These are phyloP conservation scores for Papilio gigon DNA, from an alignment of 2,888 invertebrate species.

Conservation along the genomic window DNA sequence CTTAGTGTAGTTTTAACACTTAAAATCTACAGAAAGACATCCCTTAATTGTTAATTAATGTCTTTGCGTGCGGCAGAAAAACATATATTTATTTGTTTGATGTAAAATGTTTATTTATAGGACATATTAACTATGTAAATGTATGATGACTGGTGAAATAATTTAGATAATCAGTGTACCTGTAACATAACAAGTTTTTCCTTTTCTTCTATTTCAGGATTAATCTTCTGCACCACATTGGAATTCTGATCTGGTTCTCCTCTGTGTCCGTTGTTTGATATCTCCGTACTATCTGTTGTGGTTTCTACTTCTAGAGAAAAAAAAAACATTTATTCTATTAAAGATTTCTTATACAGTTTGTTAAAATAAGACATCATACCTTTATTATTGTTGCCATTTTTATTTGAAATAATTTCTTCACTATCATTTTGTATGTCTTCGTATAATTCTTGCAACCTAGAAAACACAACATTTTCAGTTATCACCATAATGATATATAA, in stretches of 20 bases:
- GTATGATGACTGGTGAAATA: too few relatives aligned
- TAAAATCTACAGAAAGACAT: too few relatives aligned
- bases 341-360: not conserved
- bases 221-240: slow-evolving; percentile 73
- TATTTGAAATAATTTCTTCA: slow-evolving; percentile 70
- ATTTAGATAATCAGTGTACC: too few relatives aligned
- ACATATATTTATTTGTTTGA: too few relatives aligned
- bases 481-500: too few relatives aligned
- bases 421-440: slow-evolving; percentile 68
- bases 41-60: too few relatives aligned
- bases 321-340: slow-evolving; percentile 10
- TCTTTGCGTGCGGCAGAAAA: too few relatives aligned
- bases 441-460: slow-evolving; percentile 71
- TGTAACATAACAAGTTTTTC: slow-evolving; percentile 66
- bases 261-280: slow-evolving; percentile 63
- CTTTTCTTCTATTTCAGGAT: slow-evolving; percentile 66
- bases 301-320: slow-evolving; percentile 52
- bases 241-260: slow-evolving; percentile 73
- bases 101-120: too few relatives aligned
- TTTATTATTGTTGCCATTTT: slow-evolving; percentile 58
- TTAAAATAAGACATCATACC: slow-evolving; percentile 49
- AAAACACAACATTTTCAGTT: too few relatives aligned
- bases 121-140: not conserved
- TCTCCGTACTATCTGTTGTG: slow-evolving; percentile 53
- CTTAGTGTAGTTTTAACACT: too few relatives aligned